Percentiles rank a stretch among this genome's conserved stretches.
phyloP scores from a whole-genome alignment of 2,113 vertebrate genomes.

The Caracal caracal region DNA sequence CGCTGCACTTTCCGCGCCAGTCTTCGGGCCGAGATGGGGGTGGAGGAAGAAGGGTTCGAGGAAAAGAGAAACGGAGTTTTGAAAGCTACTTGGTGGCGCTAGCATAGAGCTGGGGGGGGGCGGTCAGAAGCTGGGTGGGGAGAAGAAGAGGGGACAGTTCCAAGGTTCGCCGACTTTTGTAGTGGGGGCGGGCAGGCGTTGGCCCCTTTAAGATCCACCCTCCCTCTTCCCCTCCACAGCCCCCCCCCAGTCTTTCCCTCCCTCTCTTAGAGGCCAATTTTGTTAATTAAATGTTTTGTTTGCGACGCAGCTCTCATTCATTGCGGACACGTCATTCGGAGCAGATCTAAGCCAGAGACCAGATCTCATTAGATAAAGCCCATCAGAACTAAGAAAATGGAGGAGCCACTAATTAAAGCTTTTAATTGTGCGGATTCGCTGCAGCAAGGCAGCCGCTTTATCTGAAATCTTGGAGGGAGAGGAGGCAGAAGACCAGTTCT shows the following conservation, averaged over 20 bases:
- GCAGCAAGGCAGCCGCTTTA: constrained; percentile 96
- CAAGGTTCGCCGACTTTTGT: neutral
- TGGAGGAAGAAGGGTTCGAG: neutral
- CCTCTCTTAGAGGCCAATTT: constrained; percentile 98
- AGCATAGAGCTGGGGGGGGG: neutral
- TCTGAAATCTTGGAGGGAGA: constrained; percentile 93
- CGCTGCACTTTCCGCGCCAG: constrained; percentile 34
- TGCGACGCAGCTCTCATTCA: constrained; percentile 99
- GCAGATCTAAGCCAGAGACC: constrained; percentile 98
- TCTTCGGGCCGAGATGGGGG: neutral
- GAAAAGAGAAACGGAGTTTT: constrained; percentile 26
- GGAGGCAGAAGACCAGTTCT: constrained; percentile 74
- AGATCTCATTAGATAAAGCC: constrained; percentile 99
- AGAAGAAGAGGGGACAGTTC: neutral
- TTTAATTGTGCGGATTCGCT: constrained; percentile 99
- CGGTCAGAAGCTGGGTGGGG: neutral
- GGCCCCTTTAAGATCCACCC: constrained; percentile 91
- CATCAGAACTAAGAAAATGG: constrained; percentile 99
- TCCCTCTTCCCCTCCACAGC: constrained; percentile 74
- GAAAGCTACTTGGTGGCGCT: neutral
- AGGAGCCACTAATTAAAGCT: constrained; percentile 99
- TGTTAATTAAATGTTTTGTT: constrained; percentile 99
- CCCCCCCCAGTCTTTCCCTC: constrained; percentile 80
- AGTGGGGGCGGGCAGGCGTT: constrained; percentile 65
- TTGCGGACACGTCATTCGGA: constrained; percentile 99